Evolutionary conservation across 2,888 invertebrate species (phyloP).

Genomic region (Tetheella fluctuosa): DNA sequence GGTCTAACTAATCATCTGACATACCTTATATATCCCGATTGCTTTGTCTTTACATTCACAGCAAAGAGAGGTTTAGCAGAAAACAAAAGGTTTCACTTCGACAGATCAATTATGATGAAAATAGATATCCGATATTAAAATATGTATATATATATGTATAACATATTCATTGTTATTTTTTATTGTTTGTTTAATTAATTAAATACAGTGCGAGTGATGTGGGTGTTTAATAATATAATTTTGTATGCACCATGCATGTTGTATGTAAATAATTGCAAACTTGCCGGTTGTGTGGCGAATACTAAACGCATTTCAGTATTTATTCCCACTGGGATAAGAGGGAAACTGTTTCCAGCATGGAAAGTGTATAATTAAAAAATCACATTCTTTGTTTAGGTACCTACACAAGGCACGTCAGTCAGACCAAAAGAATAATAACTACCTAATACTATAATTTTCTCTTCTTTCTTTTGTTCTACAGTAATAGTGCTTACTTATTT

Average conservation of each 20-base stretch:
- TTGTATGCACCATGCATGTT: background rate
- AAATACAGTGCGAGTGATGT: background rate
- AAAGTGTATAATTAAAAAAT: background rate
- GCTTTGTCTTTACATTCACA: too few species aligned
- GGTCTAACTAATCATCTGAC: too few species aligned
- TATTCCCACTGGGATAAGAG: constrained; percentile 4
- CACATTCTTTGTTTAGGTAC: background rate
- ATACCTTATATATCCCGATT: too few species aligned
- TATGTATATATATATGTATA: too few species aligned
- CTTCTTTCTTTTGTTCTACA: too few species aligned
- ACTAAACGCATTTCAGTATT: background rate
- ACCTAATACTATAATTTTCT: too few species aligned
- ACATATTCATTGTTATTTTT: background rate
- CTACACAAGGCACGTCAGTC: background rate
- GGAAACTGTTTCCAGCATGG: background rate
- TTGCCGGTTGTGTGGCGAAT: constrained; percentile 2
- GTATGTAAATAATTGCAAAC: constrained; percentile 7
- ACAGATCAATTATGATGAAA: too few species aligned
- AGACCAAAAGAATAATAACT: too few species aligned
- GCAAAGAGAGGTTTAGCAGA: too few species aligned
- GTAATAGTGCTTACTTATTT: too few species aligned
- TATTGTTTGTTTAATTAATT: background rate
- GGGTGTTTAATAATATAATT: background rate
- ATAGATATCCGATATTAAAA: too few species aligned
- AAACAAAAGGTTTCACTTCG: too few species aligned